Conservation (phyloP, 2,797 vertebrate species). For the Scolopax bukidnonensis region DNA sequence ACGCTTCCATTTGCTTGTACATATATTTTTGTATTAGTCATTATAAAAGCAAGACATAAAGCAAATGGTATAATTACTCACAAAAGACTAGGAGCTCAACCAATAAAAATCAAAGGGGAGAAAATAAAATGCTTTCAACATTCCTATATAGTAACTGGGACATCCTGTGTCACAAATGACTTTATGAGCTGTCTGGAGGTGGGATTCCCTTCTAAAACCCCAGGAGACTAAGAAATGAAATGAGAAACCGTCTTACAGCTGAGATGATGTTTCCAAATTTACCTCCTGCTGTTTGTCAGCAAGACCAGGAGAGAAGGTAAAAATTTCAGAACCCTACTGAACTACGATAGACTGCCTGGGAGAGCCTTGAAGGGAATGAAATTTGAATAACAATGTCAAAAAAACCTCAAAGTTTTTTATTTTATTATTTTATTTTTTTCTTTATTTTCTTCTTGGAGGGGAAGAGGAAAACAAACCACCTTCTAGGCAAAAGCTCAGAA, state of each 20-base stretch:
- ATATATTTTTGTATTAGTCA: slow-evolving; percentile 75
- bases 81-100: slow-evolving; percentile 74
- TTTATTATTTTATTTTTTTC: background rate
- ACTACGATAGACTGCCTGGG: background rate
- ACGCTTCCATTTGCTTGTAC: slow-evolving; percentile 75
- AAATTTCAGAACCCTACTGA: background rate
- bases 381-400: background rate
- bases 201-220: slow-evolving; percentile 28
- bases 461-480: background rate
- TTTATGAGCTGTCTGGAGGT: slow-evolving; percentile 51
- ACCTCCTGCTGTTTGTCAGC: slow-evolving; percentile 13
- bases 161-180: slow-evolving; percentile 78
- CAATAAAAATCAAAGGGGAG: slow-evolving; percentile 81
- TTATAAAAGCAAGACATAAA: slow-evolving; percentile 74
- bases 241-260: slow-evolving; percentile 11
- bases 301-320: background rate
- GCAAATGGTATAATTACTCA: slow-evolving; percentile 80
- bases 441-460: background rate
- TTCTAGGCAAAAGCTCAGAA: background rate
- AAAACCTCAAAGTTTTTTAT: background rate
- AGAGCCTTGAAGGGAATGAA: background rate
- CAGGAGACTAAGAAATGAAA: slow-evolving; percentile 50
- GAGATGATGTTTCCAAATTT: slow-evolving; percentile 30
- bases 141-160: slow-evolving; percentile 61
- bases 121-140: slow-evolving; percentile 79